Evolutionary conservation across 2,113 vertebrate species (phyloP), one percentile per base, ranked within the genome.

Genomic region (Onychorhynchus coronatus): DNA sequence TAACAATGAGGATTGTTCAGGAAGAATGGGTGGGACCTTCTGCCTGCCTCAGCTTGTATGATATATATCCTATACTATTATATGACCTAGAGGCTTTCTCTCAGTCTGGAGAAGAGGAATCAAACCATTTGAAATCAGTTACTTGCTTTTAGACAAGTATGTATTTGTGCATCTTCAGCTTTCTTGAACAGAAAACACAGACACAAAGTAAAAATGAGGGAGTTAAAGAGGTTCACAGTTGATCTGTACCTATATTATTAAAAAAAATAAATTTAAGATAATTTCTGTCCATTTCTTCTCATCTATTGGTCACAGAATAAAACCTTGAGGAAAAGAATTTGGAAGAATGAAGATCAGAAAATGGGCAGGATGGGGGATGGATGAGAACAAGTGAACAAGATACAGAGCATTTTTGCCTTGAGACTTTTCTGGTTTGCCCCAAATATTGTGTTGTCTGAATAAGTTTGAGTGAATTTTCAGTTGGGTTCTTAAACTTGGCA

Each of bases 1-100:
- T 96, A 96, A 96, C 94, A 95, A 96, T 95, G 93, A 91, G 62
- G 65, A 95, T 96, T 94, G 88, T 96, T 97, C 92, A 94, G 96
- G 90, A 95, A 91, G 92, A 90, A 95, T 67, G 95, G 95, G 91
- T 94, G 95, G 95, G 79, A 65, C 73, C 65, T 96, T 65, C 31
- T 95, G 79, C 95, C 92, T 96, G 96, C 92, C 95, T 95, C 85
- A 44, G 80, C 96, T 95, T 96, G 93, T 65, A 90, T 78, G 55
- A 85, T 95, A 37, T 92, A 88, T 59, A 50, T 93, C 85, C 90
- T 91, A 15, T 92, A 92, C 65, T 77, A 87, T 93, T 92, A 46
- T 78, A 84, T 93, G 56, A 86, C 91, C 90, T 91, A 84, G 68
- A 94, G 95, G 88, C 83, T 95, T 96, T 94, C 59, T 79, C 78